Base-by-base conservation (phyloP, 2,888 invertebrate species). In the Lycocerus yunnanus region DNA sequence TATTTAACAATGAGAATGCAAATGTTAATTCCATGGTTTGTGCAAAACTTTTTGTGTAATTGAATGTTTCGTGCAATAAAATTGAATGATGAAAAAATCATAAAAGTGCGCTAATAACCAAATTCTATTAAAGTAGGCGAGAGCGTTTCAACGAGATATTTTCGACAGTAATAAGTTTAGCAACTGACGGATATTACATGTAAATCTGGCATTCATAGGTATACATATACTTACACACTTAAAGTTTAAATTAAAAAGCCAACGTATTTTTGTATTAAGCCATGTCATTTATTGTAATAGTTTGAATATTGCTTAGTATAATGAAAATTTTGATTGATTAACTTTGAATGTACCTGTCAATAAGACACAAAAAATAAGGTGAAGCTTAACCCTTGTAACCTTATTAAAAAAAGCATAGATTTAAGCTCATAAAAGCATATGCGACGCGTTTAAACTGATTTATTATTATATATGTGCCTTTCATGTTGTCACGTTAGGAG, bases 141-240 rank as follows among this genome's bases (percentile, higher is more conserved):
- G 66, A 66, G 13, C 27, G 18, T 13, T 65, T 66, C 43, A 58
- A 65, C 21, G 59, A 66, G 66, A 71, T 66, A 66, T 71, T 66
- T 15, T 16, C 58, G 66, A 66, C 71, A 71, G 66, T 71, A 71
- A 71, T 66, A 71, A 71, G 66, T 66, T 71, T 20, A 58, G 66
- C 66, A 71, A 71, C 66, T 71, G 71, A 66, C 71, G 66, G 71
- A 71, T 71, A 71, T 71, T 71, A 63, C 58, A 71, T 66, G 71
- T 27, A 71, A 66, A 71, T 71, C 58, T 71, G 24, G 16, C 15
- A 69, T 63, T 27, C 59, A 66, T 60, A 68, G 24, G 68, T 18
- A 68, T 14, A 58, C 11, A 59, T 68, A 15, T 68, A 68, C 11
- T 58, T 68, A 68, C 21, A 59, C 10, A 68, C 24, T 18, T 58